Evolutionary conservation across 2,797 vertebrate species (phyloP), one percentile per base, ranked within the genome.

Genomic region (Acridotheres tristis): DNA sequence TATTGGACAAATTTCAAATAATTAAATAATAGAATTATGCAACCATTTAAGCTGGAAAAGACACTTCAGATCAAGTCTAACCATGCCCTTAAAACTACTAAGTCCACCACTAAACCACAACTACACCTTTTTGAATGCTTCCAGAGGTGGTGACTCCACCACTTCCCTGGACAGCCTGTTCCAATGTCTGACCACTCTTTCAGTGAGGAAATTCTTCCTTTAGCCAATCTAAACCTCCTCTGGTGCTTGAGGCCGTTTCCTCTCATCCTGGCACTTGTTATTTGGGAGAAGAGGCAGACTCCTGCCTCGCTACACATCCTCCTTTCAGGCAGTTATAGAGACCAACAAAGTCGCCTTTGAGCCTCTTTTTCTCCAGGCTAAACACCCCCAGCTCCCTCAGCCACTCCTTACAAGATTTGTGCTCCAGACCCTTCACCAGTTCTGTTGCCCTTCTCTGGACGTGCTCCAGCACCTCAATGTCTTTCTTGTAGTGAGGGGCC

Each of bases 321-420:
- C 45, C 16, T 63, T 76, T 40, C 43, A 58, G 23, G 20, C 14
- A 30, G 32, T 5, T 45, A 23, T 16, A 3, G 25, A 3, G 32
- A 63, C 10, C 0, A 0, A 10, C 7, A 9, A 34, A 5, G n/a
- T 63, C 14, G 6, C 8, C 11, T 11, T 21, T 10, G 25, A 51
- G 6, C 20, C 43, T 47, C 10, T 25, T 71, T 1, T 77, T 26
- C 1, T 34, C 29, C 38, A 40, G 26, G n/a, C 9, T 83, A 34
- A 77, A 53, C 45, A 77, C 3, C 12, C 9, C 20, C 16, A 23
- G 10, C 43, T 51, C 32, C 36, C 29, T 51, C 36, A 55, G 63
- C 42, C 0, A 0, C 9, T 36, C 36, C 38, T 51, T 23, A 50
- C 5, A 69, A 29, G 23, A 26, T 5, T n/a, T 63, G 50, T 15